Percentiles rank a stretch among this genome's conserved stretches.
These are phyloP conservation scores for Martes martes DNA, from an alignment of 2,113 vertebrate genomes.

Conservation along the genomic window DNA sequence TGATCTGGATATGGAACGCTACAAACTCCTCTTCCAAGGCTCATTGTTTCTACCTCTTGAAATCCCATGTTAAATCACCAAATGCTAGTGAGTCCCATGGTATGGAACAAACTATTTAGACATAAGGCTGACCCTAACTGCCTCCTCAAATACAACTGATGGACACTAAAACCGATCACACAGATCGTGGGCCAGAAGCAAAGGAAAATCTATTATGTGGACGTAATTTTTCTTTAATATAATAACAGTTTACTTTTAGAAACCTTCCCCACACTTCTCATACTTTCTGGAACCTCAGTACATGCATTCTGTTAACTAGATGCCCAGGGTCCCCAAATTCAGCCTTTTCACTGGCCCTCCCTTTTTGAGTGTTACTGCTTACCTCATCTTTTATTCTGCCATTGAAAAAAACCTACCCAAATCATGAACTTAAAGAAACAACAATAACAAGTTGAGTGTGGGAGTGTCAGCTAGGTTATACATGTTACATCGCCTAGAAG, in stretches of 20 bases:
- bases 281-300: neutral
- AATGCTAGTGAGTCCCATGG: neutral
- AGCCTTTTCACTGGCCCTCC: neutral
- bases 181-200: neutral
- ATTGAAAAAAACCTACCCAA: neutral
- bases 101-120: neutral
- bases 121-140: neutral
- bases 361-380: neutral
- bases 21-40: neutral
- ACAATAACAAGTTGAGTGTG: neutral
- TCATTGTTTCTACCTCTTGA: neutral
- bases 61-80: neutral
- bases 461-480: neutral
- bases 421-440: neutral
- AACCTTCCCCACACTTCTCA: neutral
- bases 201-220: neutral
- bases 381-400: neutral
- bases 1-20: neutral
- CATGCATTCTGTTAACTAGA: neutral
- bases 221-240: neutral
- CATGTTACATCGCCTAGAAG: neutral
- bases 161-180: neutral
- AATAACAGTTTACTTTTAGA: conserved; percentile 9
- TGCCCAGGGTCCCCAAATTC: neutral
- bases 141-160: neutral